Conservation (phyloP, 1,140 invertebrate genomes). For the Aphelenchoides besseyi region DNA sequence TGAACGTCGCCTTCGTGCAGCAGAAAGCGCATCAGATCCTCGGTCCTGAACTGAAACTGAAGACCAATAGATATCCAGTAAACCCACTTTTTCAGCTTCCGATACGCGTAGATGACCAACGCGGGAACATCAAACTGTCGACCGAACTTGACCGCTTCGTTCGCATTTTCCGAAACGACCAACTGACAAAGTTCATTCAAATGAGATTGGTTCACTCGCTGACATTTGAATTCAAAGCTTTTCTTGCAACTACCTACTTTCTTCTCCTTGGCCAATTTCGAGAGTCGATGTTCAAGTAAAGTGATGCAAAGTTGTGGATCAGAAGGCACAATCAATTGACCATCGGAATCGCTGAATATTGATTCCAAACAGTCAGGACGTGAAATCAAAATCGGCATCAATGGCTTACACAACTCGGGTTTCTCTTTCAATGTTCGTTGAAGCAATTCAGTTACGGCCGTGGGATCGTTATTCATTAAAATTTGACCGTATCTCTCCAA, state of each 20-base stretch:
- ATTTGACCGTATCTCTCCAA: slow-evolving; percentile 43
- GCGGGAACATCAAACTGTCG: slow-evolving; percentile 36
- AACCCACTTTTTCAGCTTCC: slow-evolving; percentile 9
- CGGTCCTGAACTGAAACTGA: slow-evolving; percentile 25
- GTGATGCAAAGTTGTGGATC: slow-evolving; percentile 24
- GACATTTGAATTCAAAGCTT: too few relatives aligned
- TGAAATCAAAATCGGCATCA: not conserved
- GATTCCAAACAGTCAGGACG: slow-evolving; percentile 21
- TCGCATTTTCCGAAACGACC: slow-evolving; percentile 26
- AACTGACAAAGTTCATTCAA: slow-evolving; percentile 22
- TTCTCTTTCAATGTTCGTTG: slow-evolving; percentile 11
- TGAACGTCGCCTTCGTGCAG: slow-evolving; percentile 51
- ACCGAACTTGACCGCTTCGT: slow-evolving; percentile 43
- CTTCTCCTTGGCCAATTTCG: slow-evolving; percentile 15
- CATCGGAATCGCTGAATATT: slow-evolving; percentile 16
- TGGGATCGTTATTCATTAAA: slow-evolving; percentile 38
- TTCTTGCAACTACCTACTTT: too few relatives aligned
- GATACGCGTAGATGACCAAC: slow-evolving; percentile 38
- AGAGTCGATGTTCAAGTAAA: slow-evolving; percentile 33
- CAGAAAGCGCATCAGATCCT: slow-evolving; percentile 51
- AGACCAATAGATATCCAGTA: not conserved
- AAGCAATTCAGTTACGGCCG: slow-evolving; percentile 34
- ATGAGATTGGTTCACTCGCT: too few relatives aligned
- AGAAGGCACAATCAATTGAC: slow-evolving; percentile 21
- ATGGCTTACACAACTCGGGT: not conserved